Base-by-base conservation (phyloP, 2,888 invertebrate species). In the Atethmia centrago region DNA sequence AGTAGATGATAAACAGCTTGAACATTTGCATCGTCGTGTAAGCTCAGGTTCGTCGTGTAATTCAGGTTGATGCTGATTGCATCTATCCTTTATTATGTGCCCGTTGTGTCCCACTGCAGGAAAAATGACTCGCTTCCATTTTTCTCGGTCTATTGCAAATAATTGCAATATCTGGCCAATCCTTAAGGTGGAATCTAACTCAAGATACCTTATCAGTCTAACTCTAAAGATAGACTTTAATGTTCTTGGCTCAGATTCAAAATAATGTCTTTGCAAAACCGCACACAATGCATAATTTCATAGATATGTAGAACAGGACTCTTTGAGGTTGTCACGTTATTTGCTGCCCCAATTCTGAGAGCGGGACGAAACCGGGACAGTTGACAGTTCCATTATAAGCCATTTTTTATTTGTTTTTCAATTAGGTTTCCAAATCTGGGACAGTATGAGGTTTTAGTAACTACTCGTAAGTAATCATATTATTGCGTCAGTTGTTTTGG, bases 281-380 rank as follows among this genome's bases (percentile, higher is more conserved):
- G 25, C 42, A 28, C 14, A 59, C 9, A 49, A 49, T 73, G 66
- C 58, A 67, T 67, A 58, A 63, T 53, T 67, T 42, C 63, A 49
- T 63, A 59, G 51, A 53, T 47, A 66, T 53, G 21, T 42, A 58
- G 51, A 63, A 25, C 45, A 53, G 36, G 45, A 63, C 51, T 63
- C 31, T 79, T 72, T 72, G 61, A 25, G 61, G 16, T 51, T 58
- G 47, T 58, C 58, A 47, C 47, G 63, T 67, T 79, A 72, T 77
- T 74, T 80, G 63, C 56, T 58, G 78, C 47, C 7, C 74, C 21
- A 74, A 67, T 61, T 77, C 14, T 68, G 61, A 21, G 19, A 71
- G 16, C 12, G 45, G 55, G n/a, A 79, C 10, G 61, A 31, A 67
- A 61, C 12, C 4, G 21, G 53, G 21, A 49, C 42, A 31, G 58